phyloP scores from a whole-genome alignment of 2,888 invertebrate genomes.

The Ceramica pisi region DNA sequence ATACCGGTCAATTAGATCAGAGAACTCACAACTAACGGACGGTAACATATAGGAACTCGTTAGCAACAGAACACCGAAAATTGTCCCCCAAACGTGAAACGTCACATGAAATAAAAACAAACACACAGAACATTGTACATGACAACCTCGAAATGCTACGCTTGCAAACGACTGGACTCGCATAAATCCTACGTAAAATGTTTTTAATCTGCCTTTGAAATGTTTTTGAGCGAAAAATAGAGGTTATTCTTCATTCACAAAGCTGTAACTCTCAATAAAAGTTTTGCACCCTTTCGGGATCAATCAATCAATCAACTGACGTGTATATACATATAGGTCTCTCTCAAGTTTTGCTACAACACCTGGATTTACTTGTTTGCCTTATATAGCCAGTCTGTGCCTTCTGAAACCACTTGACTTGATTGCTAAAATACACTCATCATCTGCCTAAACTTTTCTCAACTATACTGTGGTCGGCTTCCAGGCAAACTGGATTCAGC shows the following conservation, averaged over 20 bases:
- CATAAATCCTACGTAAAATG: slow-evolving; percentile 11
- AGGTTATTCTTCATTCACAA: background rate
- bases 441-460: too few relatives aligned
- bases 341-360: too few relatives aligned
- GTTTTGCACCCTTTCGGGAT: background rate
- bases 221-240: slow-evolving; percentile 11
- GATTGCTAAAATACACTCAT: too few relatives aligned
- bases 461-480: too few relatives aligned
- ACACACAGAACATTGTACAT: slow-evolving; percentile 29
- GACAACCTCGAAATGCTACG: slow-evolving; percentile 37
- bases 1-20: too few relatives aligned
- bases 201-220: slow-evolving; percentile 5
- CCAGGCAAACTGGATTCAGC: too few relatives aligned
- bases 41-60: background rate
- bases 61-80: slow-evolving; percentile 2
- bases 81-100: background rate
- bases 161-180: slow-evolving; percentile 26
- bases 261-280: background rate
- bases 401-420: too few relatives aligned
- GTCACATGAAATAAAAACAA: slow-evolving; percentile 36
- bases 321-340: background rate
- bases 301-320: background rate
- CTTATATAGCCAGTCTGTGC: too few relatives aligned
- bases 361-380: too few relatives aligned
- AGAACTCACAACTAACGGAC: background rate